Base-by-base conservation (phyloP, 2,113 vertebrate genomes). In the Hypomesus transpacificus region DNA sequence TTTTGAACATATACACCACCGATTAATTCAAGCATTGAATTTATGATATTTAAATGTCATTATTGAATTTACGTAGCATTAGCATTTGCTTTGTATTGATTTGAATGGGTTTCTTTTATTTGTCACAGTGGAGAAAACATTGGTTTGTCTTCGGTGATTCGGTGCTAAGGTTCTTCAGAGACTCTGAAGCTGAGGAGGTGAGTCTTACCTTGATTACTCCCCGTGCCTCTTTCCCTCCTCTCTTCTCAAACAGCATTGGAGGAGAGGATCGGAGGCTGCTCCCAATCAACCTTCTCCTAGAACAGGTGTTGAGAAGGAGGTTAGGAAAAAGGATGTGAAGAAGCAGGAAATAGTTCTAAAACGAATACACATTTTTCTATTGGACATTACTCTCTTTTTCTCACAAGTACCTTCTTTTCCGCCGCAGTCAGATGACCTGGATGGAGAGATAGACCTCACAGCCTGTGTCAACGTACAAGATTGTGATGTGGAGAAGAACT, bases 61-160 rank as follows among this genome's bases (percentile, higher is more conserved):
- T 28, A 18, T 50, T 26, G 24, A 26, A 26, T 26, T 26, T 2
- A 26, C 24, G 24, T 26, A 26, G 24, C 24, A 14, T 8, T 62
- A 2, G 39, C 39, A 9, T 2, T 46, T 46, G 39, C 9, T 46
- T 26, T 2, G 14, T 4, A 28, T 26, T 64, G 60, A 21, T 63
- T 20, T 70, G 14, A 60, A 13, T 59, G 22, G 46, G 66, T 22
- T 56, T 75, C 16, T 65, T 73, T 59, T 34, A 6, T 75, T 17
- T 80, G 39, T 81, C 1, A 4, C 89, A 99, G 97, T 98, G 96
- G 97, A 95, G 89, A 87, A 98, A 96, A 70, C 95, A 95, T 39
- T 99, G 97, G 97, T 99, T 99, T 54, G 96, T 98, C 80, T 89
- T 99, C 71, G 91, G 89, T 0, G 92, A 95, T 20, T 91, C 91